Evolutionary conservation across 2,113 vertebrate genomes (phyloP).

Genomic region (Zosterops hypoxanthus): DNA sequence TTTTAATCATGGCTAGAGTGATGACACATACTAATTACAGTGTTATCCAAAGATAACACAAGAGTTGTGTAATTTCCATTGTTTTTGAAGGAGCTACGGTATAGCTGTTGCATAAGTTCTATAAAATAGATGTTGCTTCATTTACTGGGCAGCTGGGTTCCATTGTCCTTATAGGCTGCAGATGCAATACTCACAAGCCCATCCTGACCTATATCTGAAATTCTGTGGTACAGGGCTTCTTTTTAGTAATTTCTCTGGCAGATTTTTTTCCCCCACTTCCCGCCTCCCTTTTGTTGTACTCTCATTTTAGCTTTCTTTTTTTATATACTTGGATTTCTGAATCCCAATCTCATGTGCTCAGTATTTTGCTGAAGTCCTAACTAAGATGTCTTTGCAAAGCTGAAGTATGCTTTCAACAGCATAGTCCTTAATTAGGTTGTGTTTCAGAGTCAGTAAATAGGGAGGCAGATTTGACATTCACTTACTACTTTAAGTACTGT

Average conservation of each 20-base stretch:
- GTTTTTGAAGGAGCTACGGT: constrained; percentile 50
- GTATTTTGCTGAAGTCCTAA: not conserved
- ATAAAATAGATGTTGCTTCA: constrained; percentile 21
- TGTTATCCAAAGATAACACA: constrained; percentile 64
- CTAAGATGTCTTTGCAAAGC: not conserved
- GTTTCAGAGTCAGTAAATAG: not conserved
- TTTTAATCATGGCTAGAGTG: constrained; percentile 60
- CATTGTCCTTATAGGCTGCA: not conserved
- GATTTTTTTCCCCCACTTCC: not conserved
- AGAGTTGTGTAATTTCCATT: constrained; percentile 64
- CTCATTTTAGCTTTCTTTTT: not conserved
- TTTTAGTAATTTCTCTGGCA: not conserved
- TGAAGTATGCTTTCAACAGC: not conserved
- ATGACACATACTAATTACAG: constrained; percentile 72
- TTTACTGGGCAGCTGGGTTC: not conserved
- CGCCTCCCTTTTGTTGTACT: not conserved
- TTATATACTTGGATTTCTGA: not conserved
- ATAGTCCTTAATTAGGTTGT: not conserved
- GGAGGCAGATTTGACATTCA: not conserved
- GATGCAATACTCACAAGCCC: not conserved
- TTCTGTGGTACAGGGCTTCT: not conserved
- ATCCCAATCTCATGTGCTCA: rapidly evolving
- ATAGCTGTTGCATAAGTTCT: constrained; percentile 29
- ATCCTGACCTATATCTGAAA: not conserved
- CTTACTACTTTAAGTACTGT: not conserved